Conservation (phyloP, 2,113 vertebrate genomes). For the Rutilus rutilus region DNA sequence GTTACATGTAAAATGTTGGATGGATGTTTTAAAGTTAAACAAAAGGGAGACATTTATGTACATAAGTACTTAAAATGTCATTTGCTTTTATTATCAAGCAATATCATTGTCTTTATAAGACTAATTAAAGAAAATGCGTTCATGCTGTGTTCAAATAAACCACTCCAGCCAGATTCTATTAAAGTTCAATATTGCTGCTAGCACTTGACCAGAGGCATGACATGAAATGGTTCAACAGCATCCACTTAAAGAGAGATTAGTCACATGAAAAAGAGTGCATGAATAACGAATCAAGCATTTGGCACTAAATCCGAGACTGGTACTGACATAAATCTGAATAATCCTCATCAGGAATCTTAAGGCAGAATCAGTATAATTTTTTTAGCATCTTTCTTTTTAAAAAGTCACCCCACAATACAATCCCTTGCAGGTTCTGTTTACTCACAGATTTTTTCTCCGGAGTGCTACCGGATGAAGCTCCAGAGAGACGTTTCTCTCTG, state of each 20-base stretch:
- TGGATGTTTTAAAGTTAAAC: constrained; percentile 7
- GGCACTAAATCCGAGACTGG: constrained; percentile 3
- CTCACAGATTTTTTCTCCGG: constrained; percentile 85
- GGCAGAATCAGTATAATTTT: not conserved
- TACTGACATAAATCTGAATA: constrained; percentile 14
- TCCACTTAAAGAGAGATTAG: constrained; percentile 36
- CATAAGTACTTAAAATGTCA: constrained; percentile 11
- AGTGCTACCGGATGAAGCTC: constrained; percentile 84
- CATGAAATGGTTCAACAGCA: constrained; percentile 30
- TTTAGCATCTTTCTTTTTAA: not conserved
- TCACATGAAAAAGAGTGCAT: constrained; percentile 18
- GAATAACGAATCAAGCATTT: constrained; percentile 1
- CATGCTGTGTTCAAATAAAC: constrained; percentile 28
- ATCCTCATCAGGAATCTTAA: not conserved
- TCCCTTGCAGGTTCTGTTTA: constrained; percentile 8
- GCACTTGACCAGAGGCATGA: constrained; percentile 25
- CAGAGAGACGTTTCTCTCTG: constrained; percentile 87
- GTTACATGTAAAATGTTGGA: not conserved
- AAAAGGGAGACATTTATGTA: not conserved
- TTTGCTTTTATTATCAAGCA: constrained; percentile 12
- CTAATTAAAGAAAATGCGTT: constrained; percentile 16
- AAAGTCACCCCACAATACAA: not conserved
- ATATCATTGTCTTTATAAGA: not conserved
- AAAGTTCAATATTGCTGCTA: constrained; percentile 17
- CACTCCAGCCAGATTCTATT: constrained; percentile 16